Base-by-base conservation (phyloP, 1,140 invertebrate species). In the Drosophila triauraria region DNA sequence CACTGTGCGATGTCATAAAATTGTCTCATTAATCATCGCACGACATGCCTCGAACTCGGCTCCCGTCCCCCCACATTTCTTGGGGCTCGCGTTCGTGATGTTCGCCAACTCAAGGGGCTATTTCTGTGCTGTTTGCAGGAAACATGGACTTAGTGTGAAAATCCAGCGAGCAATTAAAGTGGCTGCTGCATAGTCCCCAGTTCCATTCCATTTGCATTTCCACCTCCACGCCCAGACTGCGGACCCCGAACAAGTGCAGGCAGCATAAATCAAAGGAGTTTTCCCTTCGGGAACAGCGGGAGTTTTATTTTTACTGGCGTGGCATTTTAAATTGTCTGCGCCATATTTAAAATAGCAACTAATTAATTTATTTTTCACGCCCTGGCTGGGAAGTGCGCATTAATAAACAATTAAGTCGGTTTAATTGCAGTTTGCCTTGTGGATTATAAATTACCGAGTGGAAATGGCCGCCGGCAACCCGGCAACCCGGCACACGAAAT, bases 21-120 rank as follows among this genome's bases (percentile, higher is more conserved):
- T 88, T 85, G 81, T 85, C 81, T 76, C 88, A 91, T 91, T 91
- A 85, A 91, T 91, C 88, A 91, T 91, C 81, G 54, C 79, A 64
- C 78, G 76, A 77, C 80, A 87, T 79, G 83, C 70, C 53, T 44
- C 53, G 35, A 50, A 20, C 35, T 9, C 42, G 53, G 50, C 30
- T 48, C 47, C 56, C 23, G 10, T 17, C 9, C 27, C n/a, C n/a
- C 43, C 54, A 38, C 57, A 40, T 48, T 65, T 77, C 42, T 72
- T 64, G 44, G 20, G 17, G 27, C 60, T 44, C 46, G 30, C 47
- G 79, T 67, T 54, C 47, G 65, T 54, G 46, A 51, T 57, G 40
- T 51, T 69, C 48, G 27, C 53, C 67, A 35, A 6, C 67, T 72
- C 65, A 25, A 44, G 50, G 58, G 51, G 63, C 75, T 78, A 81